Percentiles rank a stretch among this genome's conserved stretches.
phyloP scores from a whole-genome alignment of 1,140 invertebrate species.

The Drosophila navojoa region DNA sequence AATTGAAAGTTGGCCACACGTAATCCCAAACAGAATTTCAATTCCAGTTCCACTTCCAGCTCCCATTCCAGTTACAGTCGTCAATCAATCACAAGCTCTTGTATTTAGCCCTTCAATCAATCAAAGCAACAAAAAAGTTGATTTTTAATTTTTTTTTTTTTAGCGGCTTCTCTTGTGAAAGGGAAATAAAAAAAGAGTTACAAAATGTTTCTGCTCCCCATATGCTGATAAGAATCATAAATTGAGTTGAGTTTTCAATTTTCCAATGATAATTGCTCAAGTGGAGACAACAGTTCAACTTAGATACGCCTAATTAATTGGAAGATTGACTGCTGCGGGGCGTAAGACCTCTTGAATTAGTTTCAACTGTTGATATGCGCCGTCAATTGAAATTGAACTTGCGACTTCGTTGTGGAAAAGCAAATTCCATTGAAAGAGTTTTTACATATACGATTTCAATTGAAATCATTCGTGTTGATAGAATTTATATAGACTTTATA shows the following conservation, averaged over 20 bases:
- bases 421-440: not conserved
- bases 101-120: constrained; percentile 11
- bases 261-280: constrained; percentile 41
- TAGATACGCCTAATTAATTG: constrained; percentile 41
- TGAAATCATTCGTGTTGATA: no score
- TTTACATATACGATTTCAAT: no score
- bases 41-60: constrained; percentile 22
- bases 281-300: constrained; percentile 14
- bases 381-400: constrained; percentile 25
- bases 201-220: constrained; percentile 6
- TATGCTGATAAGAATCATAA: constrained; percentile 34
- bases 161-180: constrained; percentile 17
- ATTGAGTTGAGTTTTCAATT: not conserved
- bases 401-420: not conserved
- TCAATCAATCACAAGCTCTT: constrained; percentile 21
- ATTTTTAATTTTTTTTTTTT: constrained; percentile 7
- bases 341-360: constrained; percentile 34
- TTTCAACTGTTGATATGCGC: constrained; percentile 2
- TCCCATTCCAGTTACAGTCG: constrained; percentile 14
- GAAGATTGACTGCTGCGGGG: constrained; percentile 19
- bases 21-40: constrained; percentile 38
- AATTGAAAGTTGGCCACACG: constrained; percentile 47
- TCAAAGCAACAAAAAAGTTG: constrained; percentile 14
- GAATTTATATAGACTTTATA: no score
- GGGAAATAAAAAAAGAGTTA: constrained; percentile 5